Percentiles rank a stretch among this genome's conserved stretches.
Conservation (phyloP, 2,113 vertebrate species). For the Tragelaphus scriptus region DNA sequence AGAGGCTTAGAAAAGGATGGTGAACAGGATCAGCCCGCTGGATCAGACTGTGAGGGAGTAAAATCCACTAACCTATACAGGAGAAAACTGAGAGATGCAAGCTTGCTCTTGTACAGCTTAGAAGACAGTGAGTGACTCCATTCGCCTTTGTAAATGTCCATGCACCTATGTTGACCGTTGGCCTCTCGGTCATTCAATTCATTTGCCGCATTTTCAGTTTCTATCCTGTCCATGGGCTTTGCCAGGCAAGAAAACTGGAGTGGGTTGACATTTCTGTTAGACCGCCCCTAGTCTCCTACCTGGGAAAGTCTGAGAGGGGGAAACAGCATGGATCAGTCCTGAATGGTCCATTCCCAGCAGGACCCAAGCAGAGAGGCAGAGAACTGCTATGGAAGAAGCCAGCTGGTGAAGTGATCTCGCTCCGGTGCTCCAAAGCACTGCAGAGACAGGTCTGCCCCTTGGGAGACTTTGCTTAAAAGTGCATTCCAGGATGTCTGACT, state of each 20-base stretch:
- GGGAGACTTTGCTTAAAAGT: neutral
- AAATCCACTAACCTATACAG: neutral
- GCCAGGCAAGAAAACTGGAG: neutral
- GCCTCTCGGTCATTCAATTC: neutral
- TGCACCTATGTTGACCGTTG: neutral
- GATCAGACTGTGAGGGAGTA: neutral
- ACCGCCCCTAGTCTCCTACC: neutral
- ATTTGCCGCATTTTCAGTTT: neutral
- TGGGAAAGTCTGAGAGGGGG: neutral
- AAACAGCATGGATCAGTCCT: neutral
- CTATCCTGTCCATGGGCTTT: neutral
- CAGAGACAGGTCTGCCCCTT: neutral
- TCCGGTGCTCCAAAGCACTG: neutral
- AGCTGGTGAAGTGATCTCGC: neutral
- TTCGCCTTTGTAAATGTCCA: neutral
- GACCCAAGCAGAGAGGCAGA: neutral
- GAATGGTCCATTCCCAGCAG: neutral
- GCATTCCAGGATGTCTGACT: neutral
- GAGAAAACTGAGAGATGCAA: neutral
- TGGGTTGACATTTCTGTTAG: neutral
- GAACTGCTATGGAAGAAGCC: neutral
- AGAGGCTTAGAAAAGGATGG: neutral
- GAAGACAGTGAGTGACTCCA: neutral
- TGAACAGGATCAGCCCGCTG: neutral
- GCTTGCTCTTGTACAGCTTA: neutral